Evolutionary conservation across 2,888 invertebrate genomes (phyloP).

Genomic region (Drosophila rubida): DNA sequence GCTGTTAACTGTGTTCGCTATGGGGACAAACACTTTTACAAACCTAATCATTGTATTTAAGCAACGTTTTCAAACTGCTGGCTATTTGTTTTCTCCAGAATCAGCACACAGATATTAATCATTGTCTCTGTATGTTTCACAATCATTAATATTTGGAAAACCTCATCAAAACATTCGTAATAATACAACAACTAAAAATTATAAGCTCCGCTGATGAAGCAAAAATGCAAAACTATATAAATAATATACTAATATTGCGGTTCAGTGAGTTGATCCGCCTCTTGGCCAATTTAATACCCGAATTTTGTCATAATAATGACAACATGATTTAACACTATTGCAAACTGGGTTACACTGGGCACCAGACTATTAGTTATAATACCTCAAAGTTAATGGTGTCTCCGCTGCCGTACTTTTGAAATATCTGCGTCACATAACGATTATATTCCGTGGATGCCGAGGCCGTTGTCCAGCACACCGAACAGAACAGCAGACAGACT

Average conservation of each 20-base stretch:
- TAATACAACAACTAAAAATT: background rate
- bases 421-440: conserved; percentile 84
- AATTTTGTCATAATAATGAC: background rate
- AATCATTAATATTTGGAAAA: conserved; percentile 13
- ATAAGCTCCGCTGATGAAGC: background rate
- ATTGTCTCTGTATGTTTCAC: conserved; percentile 29
- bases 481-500: conserved; percentile 32
- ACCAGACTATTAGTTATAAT: conserved; percentile 28
- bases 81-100: conserved; percentile 1
- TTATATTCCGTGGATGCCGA: conserved; percentile 81
- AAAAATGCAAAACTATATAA: background rate
- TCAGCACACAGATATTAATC: background rate
- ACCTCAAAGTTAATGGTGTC: conserved; percentile 84
- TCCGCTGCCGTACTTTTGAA: conserved; percentile 84
- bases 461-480: conserved; percentile 6
- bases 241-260: conserved; percentile 1
- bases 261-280: background rate
- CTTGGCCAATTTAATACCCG: conserved; percentile 13
- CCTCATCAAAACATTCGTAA: background rate
- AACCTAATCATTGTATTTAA: background rate
- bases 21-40: background rate
- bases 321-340: background rate
- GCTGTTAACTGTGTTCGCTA: conserved; percentile 3
- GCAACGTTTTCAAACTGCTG: background rate
- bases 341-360: conserved; percentile 11